Evolutionary conservation across 2,888 invertebrate species (phyloP).

Genomic region (Heliconius cydno): DNA sequence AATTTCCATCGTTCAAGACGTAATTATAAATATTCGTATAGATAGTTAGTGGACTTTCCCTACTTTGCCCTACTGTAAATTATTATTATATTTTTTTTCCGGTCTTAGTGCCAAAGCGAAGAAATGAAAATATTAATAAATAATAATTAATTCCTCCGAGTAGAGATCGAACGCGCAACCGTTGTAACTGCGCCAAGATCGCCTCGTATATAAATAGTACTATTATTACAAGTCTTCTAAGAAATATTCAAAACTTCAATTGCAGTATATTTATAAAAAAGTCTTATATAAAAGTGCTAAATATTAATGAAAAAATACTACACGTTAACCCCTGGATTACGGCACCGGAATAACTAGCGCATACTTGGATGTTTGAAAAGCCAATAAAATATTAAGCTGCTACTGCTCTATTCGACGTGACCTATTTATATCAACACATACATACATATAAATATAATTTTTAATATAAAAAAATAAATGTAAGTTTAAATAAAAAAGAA

Average conservation of each 20-base stretch:
- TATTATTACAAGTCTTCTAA: too few relatives aligned
- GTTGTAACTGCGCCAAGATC: too few relatives aligned
- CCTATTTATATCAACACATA: background rate
- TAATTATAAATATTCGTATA: conserved; percentile 28
- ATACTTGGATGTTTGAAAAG: conserved; percentile 12
- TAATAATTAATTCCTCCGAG: too few relatives aligned
- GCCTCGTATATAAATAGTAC: too few relatives aligned
- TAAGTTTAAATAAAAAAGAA: too few relatives aligned
- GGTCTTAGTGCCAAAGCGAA: too few relatives aligned
- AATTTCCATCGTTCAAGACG: conserved; percentile 31
- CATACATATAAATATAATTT: background rate
- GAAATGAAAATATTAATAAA: too few relatives aligned
- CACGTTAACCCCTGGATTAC: background rate
- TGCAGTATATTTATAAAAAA: too few relatives aligned
- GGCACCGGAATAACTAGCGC: conserved; percentile 1
- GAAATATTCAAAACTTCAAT: too few relatives aligned
- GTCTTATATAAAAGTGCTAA: background rate
- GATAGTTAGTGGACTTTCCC: background rate
- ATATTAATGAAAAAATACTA: background rate
- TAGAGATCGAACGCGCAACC: too few relatives aligned
- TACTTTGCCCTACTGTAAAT: background rate
- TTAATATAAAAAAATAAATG: too few relatives aligned
- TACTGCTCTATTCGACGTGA: background rate
- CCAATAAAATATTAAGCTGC: conserved; percentile 10
- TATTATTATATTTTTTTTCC: too few relatives aligned